Percentiles rank a stretch among this genome's conserved stretches.
These are phyloP conservation scores for Notechis scutatus DNA, from an alignment of 2,113 vertebrate species.

Conservation along the genomic window DNA sequence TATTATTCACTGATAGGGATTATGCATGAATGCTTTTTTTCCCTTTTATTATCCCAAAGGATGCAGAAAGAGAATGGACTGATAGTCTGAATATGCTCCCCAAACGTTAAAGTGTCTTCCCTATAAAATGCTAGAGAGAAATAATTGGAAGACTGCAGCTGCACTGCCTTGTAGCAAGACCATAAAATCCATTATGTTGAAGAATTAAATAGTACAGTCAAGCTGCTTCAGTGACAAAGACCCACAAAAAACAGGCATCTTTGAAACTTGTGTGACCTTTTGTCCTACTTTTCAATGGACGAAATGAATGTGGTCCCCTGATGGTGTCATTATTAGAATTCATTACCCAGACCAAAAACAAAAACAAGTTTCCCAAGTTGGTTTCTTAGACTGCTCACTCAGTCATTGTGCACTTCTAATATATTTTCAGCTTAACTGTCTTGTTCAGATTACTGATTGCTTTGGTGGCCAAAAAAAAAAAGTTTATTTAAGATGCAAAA, in stretches of 20 bases:
- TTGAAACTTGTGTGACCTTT: not conserved
- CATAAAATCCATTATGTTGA: not conserved
- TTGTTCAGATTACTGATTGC: not conserved
- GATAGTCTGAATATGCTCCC: not conserved
- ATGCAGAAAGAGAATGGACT: not conserved
- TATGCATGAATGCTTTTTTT: not conserved
- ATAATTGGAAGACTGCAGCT: not conserved
- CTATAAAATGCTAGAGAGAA: not conserved
- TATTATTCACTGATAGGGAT: not conserved
- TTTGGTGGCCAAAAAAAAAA: not conserved
- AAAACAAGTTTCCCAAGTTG: not conserved
- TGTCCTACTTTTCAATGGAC: not conserved
- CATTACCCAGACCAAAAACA: not conserved
- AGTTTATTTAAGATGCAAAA: not conserved
- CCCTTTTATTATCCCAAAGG: not conserved
- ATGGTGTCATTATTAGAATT: not conserved
- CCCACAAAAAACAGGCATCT: not conserved
- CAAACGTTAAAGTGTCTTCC: not conserved
- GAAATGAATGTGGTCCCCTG: not conserved
- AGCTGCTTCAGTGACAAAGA: not conserved
- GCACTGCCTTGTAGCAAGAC: not conserved
- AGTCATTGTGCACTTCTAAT: not conserved
- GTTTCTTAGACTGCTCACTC: not conserved
- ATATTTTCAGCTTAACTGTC: not conserved
- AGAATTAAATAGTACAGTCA: not conserved